Conservation (phyloP, 1,140 invertebrate species). For the Phymastichus coffea region DNA sequence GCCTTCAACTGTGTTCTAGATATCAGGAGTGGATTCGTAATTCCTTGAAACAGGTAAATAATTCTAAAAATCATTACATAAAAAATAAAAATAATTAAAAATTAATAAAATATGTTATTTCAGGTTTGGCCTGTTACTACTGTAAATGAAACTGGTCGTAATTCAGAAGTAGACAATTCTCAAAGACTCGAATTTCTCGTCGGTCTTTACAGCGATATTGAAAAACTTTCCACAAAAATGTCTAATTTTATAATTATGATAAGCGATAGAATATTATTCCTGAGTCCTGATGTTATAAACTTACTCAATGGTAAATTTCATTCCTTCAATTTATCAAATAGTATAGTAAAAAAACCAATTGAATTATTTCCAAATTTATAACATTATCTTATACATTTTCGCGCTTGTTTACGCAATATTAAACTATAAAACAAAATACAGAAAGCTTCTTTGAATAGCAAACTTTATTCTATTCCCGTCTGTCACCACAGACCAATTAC, state of each 20-base stretch:
- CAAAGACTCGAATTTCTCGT: slow-evolving; percentile 52
- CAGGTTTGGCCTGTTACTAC: slow-evolving; percentile 38
- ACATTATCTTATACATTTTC: too few species aligned
- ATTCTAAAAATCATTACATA: slow-evolving; percentile 16
- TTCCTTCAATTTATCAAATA: neutral
- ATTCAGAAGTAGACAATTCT: slow-evolving; percentile 34
- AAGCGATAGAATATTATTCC: slow-evolving; percentile 47
- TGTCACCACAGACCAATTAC: too few species aligned
- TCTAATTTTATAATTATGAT: slow-evolving; percentile 53
- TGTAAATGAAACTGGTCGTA: slow-evolving; percentile 37
- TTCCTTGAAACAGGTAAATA: slow-evolving; percentile 46
- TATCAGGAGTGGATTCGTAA: slow-evolving; percentile 70
- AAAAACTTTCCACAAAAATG: slow-evolving; percentile 51
- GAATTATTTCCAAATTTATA: neutral
- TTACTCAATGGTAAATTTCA: slow-evolving; percentile 41
- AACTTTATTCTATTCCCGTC: too few species aligned
- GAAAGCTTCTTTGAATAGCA: too few species aligned
- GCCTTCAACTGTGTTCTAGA: slow-evolving; percentile 76
- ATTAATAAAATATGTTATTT: slow-evolving; percentile 7
- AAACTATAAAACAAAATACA: too few species aligned
- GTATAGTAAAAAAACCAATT: neutral
- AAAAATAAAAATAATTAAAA: slow-evolving; percentile 16
- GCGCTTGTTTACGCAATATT: too few species aligned
- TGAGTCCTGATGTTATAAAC: slow-evolving; percentile 33
- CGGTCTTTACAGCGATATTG: slow-evolving; percentile 54